These are phyloP conservation scores for Enteromius mattozi DNA, from an alignment of 2,797 vertebrate species.

Conservation along the genomic window DNA sequence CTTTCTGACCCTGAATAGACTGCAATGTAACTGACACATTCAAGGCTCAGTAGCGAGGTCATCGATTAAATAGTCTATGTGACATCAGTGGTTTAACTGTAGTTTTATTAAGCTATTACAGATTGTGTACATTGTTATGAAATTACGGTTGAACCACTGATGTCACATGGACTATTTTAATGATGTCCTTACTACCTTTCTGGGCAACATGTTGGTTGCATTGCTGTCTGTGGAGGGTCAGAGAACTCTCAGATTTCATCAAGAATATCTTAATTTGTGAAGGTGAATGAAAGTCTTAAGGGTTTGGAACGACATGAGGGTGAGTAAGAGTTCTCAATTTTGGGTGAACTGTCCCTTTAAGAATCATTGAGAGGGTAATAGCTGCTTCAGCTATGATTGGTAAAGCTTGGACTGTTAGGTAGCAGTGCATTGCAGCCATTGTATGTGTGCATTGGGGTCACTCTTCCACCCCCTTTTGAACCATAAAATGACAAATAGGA, in stretches of 20 bases:
- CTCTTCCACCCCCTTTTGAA: not conserved
- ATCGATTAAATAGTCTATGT: too few relatives aligned
- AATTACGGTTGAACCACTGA: too few relatives aligned
- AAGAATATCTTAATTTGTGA: not conserved
- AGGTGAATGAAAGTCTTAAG: not conserved
- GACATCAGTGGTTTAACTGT: too few relatives aligned
- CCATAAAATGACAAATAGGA: slow-evolving; percentile 3
- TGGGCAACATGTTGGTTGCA: not conserved
- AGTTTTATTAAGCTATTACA: too few relatives aligned
- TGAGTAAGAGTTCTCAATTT: not conserved
- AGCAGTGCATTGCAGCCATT: not conserved
- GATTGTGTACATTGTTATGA: too few relatives aligned
- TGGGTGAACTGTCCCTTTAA: not conserved
- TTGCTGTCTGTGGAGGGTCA: not conserved
- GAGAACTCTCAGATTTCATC: not conserved
- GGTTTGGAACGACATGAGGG: not conserved
- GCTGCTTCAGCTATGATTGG: not conserved
- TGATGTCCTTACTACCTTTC: not conserved
- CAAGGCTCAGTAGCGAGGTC: too few relatives aligned
- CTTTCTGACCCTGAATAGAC: not conserved
- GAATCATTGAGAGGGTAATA: not conserved
- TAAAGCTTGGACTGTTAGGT: not conserved
- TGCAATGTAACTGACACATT: too few relatives aligned
- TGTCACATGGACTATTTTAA: too few relatives aligned
- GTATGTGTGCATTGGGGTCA: not conserved